These are phyloP conservation scores for Lasiurus borealis DNA, from an alignment of 2,113 vertebrate genomes.

Conservation along the genomic window DNA sequence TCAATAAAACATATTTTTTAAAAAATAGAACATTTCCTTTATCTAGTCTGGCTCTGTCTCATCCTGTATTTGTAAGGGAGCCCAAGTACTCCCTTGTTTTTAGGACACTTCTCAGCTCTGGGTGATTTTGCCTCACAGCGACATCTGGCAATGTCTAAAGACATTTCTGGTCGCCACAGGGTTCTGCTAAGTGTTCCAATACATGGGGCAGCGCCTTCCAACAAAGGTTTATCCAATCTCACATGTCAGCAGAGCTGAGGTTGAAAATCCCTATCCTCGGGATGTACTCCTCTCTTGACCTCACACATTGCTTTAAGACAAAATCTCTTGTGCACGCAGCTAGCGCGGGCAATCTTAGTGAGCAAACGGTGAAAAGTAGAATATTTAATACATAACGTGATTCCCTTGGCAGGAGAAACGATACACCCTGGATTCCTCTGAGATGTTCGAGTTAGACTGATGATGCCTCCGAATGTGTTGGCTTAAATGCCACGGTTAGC, in stretches of 20 bases:
- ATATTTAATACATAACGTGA: not conserved
- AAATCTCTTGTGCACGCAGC: not conserved
- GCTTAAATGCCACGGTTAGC: not conserved
- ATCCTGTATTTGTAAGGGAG: not conserved
- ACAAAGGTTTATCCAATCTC: not conserved
- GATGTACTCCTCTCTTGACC: not conserved
- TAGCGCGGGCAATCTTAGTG: not conserved
- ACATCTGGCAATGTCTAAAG: not conserved
- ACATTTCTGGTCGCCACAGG: not conserved
- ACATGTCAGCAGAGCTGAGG: not conserved
- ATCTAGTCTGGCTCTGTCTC: not conserved
- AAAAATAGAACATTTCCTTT: conserved; percentile 9
- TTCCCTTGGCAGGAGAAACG: not conserved
- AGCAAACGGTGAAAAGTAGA: not conserved
- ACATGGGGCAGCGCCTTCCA: not conserved
- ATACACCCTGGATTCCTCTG: not conserved
- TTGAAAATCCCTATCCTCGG: not conserved
- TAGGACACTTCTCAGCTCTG: not conserved
- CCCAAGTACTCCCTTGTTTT: not conserved
- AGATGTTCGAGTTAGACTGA: not conserved
- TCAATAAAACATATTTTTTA: no score
- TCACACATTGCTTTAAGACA: not conserved
- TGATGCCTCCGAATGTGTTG: not conserved
- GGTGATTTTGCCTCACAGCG: not conserved
- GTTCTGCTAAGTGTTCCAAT: not conserved